These are phyloP conservation scores for Noctuana brunneofusca DNA, from an alignment of 2,888 invertebrate genomes.

Conservation along the genomic window DNA sequence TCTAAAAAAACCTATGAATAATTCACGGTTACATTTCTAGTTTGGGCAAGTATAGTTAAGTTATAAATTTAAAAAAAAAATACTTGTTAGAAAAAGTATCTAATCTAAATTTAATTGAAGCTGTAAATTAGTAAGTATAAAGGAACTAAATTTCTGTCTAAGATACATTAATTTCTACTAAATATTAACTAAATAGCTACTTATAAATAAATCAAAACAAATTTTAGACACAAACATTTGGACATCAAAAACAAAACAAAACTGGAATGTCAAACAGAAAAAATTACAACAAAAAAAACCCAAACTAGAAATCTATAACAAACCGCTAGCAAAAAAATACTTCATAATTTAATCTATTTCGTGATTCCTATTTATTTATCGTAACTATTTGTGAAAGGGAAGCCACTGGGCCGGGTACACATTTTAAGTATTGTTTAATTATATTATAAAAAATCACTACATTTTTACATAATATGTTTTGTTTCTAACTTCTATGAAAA, in stretches of 20 bases:
- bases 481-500: conserved; percentile 6
- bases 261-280: conserved; percentile 1
- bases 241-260: neutral
- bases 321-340: conserved; percentile 33
- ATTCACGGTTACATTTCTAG: conserved; percentile 35
- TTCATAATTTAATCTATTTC: conserved; percentile 33
- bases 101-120: too few relatives aligned
- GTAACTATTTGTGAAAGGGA: conserved; percentile 17
- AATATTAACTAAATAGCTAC: too few relatives aligned
- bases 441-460: conserved; percentile 8
- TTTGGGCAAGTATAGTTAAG: conserved; percentile 8
- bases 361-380: conserved; percentile 22
- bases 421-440: conserved; percentile 9
- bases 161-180: too few relatives aligned
- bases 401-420: conserved; percentile 23
- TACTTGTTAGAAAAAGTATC: neutral
- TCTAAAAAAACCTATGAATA: conserved; percentile 43
- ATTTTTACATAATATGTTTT: neutral
- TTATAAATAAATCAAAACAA: too few relatives aligned
- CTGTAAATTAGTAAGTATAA: neutral
- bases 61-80: neutral
- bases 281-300: neutral
- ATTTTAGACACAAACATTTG: neutral
- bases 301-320: conserved; percentile 33
- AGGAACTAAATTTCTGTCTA: neutral